Evolutionary conservation across 2,888 invertebrate genomes (phyloP), one percentile per base, ranked within the genome.

Genomic region (Scaptomyza flava): DNA sequence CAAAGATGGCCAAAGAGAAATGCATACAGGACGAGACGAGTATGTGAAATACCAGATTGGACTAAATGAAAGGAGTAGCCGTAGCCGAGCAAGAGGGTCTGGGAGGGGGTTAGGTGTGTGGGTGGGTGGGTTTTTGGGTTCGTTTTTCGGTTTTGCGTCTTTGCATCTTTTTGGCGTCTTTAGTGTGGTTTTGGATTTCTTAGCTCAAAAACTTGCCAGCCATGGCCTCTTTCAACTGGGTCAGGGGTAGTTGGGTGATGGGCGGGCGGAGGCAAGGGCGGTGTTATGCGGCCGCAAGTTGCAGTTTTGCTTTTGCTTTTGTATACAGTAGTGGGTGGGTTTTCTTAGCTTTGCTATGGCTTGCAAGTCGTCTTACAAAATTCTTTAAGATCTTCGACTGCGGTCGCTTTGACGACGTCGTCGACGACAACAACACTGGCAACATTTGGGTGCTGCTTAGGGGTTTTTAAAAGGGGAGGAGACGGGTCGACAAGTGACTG

Each of bases 301-400:
- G 83, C 77, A 79, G 84, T 81, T 77, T 64, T 60, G 65, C 65
- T 75, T 73, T 81, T 48, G 33, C 67, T 75, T 73, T 81, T 48
- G 33, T 33, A 33, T 48, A n/a, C 2, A n/a, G n/a, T 6, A n/a
- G 67, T 59, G 54, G 62, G 45, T 47, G 73, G 58, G 45, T 62
- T 61, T 62, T 61, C 53, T 34, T 50, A 34, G 58, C 67, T 53
- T 68, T 76, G 20, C 77, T 64, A 58, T 45, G 81, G 79, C 78
- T 41, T 80, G 76, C 76, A 72, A 75, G 67, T 79, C 79, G 68
- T 82, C 79, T 79, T 84, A 72, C 67, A 54, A 79, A 89, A 86
- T 84, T 86, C 86, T 84, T 89, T 89, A 89, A 89, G 89, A 89
- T 81, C 81, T 87, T 79, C 74, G 85, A 83, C 70, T 90, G 90